Base-by-base conservation (phyloP, 2,797 vertebrate genomes). In the Rhinogobio ventralis region DNA sequence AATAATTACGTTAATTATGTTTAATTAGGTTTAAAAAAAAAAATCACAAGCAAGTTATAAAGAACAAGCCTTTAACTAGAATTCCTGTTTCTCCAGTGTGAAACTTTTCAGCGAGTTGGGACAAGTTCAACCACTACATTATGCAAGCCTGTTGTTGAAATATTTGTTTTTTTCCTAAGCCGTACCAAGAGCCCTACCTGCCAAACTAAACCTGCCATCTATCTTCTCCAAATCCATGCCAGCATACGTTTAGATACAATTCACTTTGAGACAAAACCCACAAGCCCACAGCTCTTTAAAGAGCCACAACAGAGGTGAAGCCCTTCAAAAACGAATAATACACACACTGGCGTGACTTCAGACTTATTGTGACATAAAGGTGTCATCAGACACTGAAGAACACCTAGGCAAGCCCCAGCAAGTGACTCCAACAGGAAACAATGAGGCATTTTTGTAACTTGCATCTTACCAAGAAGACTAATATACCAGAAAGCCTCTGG, bases 361-460 rank as follows among this genome's bases (percentile, higher is more conserved):
- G 46, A 79, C 88, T 78, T 91, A 87, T 91, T 91, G 90, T 92
- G 89, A 89, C 69, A 83, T 68, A 77, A 87, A 91, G 83, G 90
- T 86, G 89, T 90, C 87, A 85, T 88, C 30, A 71, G 36, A 79
- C 85, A 42, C 86, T 89, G 88, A 89, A 90, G 90, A 90, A 92
- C 89, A 92, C 84, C 89, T 88, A 45, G 86, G 90, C 94, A 80
- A 88, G 94, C 89, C 91, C 88, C 81, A 77, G 93, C 94, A 94
- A 91, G 87, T 51, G 90, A 82, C 83, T 85, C 91, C 88, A 91
- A 89, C 90, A 89, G 87, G 85, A 89, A 92, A 91, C 90, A 91
- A 91, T 90, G 89, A 93, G 90, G 82, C 89, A 42, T 79, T 87
- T 87, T 85, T 91, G 88, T 60, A 57, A 83, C 28, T 69, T 76